A percentile compares a stretch with the other conserved stretches of the same genome.
Conservation (phyloP, 2,113 vertebrate species). For the Sarotherodon lohbergeri region DNA sequence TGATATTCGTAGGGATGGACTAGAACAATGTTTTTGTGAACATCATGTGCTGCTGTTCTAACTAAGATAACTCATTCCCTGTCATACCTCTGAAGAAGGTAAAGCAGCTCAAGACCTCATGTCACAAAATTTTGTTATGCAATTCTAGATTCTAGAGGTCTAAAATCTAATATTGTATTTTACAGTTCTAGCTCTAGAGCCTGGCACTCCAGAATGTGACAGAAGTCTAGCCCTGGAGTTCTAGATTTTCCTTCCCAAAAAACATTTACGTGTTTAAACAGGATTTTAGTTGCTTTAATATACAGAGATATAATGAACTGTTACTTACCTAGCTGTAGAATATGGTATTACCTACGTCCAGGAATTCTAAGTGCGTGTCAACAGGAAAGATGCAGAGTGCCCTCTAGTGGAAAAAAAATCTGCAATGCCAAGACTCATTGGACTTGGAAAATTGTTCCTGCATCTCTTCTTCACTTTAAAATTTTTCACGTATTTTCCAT, state of each 20-base stretch:
- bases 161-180: not conserved
- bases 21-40: not conserved
- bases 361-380: not conserved
- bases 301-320: no score
- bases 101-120: not conserved
- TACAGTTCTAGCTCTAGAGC: not conserved
- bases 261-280: not conserved
- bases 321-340: no score
- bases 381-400: not conserved
- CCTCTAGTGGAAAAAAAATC: not conserved
- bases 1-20: accelerated
- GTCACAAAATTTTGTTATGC: accelerated
- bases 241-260: not conserved
- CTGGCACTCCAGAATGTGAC: accelerated
- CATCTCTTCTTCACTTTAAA: not conserved
- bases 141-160: not conserved
- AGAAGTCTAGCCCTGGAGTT: not conserved
- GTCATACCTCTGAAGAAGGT: not conserved
- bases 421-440: not conserved
- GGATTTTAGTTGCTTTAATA: no score
- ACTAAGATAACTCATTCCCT: not conserved
- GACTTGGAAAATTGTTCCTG: not conserved
- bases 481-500: no score
- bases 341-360: no score
- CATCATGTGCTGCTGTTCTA: not conserved